Base-by-base conservation (phyloP, 2,888 invertebrate species). In the Dasypolia templi region DNA sequence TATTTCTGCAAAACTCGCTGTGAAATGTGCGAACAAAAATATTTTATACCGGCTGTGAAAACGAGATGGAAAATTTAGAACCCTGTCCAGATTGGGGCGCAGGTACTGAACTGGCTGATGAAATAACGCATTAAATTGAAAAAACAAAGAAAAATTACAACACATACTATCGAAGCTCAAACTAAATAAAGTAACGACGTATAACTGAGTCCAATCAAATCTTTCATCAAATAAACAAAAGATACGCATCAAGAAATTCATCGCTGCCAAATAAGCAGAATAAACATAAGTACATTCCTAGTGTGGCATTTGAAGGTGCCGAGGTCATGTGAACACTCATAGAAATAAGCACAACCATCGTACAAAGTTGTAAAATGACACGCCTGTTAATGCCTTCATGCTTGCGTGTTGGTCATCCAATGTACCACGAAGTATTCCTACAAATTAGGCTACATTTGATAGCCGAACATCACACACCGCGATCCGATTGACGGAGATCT, bases 401-500 rank as follows among this genome's bases (percentile, higher is more conserved):
- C 73, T 87, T 82, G 84, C 86, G 85, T 84, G 87, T 86, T 86
- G 83, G 74, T 78, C 86, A 86, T 81, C 83, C 85, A 39, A 86
- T 72, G 53, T 61, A 79, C 88, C 86, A 76, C 87, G 87, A 83
- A 82, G 77, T 84, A 72, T 79, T 82, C 89, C 86, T 59, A 87
- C 86, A 78, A 86, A n/a, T n/a, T n/a, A n/a, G n/a, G n/a, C n/a
- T n/a, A n/a, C n/a, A n/a, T n/a, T 91, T 92, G 90, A 92, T 91
- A 86, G 87, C 87, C 84, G 85, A 86, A 87, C 89, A 89, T 87
- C 89, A 86, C 86, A 85, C 81, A 84, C 82, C 77, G 81, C 84
- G 84, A 77, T 86, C 80, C 88, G 88, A 91, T 90, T 90, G 91
- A 92, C 89, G 88, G 87, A 86, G 90, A 93, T 90, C 87, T 90